Base-by-base conservation (phyloP, 2,113 vertebrate genomes). In the Salvelinus alpinus region DNA sequence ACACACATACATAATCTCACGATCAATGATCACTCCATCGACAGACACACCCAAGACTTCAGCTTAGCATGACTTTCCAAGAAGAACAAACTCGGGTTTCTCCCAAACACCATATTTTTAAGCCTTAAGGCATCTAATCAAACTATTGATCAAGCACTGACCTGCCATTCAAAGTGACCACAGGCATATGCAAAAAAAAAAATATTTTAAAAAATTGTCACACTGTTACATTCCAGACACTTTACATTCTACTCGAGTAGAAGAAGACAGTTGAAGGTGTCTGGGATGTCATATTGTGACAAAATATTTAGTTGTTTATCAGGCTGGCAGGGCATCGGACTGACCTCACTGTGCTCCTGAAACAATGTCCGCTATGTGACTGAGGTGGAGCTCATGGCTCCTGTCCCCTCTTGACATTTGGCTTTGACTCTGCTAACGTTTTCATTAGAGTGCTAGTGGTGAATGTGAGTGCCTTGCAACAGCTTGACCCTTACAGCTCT, bases 391-490 rank as follows among this genome's bases (percentile, higher is more conserved):
- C 51, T 74, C 64, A 22, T 4, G 64, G 47, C 47, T 54, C 12
- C 16, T 31, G 29, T 29, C 25, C 24, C 22, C 70, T 48, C 31
- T 81, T 69, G 62, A 73, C 84, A 84, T 20, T 78, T 68, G 38
- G 16, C 27, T 81, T 85, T 73, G 72, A 87, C 67, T 81, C 74
- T 11, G 20, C 77, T 24, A 31, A 9, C 0, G 7, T 31, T 77
- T 86, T 89, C 86, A 91, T 92, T 89, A 89, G 87, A 76, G 13
- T 64, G 70, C 1, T 16, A 5, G 72, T 80, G 88, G 75, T 73
- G 83, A 83, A 89, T 85, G 65, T 88, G 24, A 76, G 65, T 34
- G 9, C 18, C 34, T 12, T 22, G 38, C 38, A 47, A 70, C 8
- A 22, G 12, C 18, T 18, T 47, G 20, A 70, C 38, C 27, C 65